Conservation (phyloP, 2,113 vertebrate species). For the Spea bombifrons region DNA sequence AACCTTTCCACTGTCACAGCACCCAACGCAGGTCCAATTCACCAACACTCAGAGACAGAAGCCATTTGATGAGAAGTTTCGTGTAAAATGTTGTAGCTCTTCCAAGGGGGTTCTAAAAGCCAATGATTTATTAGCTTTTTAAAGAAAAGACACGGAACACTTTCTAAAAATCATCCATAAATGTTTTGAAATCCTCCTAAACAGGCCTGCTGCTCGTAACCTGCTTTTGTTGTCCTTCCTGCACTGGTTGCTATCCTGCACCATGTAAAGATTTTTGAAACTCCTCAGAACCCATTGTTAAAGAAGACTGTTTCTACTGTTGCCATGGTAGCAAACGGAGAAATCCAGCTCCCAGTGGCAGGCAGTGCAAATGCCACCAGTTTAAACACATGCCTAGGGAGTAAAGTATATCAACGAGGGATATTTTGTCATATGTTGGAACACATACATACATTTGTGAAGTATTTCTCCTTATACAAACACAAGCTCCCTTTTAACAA, state of each 20-base stretch:
- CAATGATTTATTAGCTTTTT: not conserved
- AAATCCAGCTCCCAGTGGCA: constrained; percentile 47
- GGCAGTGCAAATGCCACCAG: constrained; percentile 31
- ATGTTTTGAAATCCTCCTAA: not conserved
- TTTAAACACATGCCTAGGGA: not conserved
- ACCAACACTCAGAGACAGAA: not conserved
- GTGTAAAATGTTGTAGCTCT: not conserved
- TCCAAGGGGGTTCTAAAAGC: not conserved
- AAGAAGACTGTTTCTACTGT: constrained; percentile 58
- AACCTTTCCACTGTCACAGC: not conserved
- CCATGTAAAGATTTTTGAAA: constrained; percentile 33
- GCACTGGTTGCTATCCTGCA: constrained; percentile 53
- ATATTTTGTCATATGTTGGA: not conserved
- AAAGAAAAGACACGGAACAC: not conserved
- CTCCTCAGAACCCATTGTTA: constrained; percentile 42
- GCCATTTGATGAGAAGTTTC: not conserved
- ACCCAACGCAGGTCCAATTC: not conserved
- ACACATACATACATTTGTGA: no score
- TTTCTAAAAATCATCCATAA: not conserved
- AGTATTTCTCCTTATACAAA: no score
- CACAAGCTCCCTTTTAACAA: no score
- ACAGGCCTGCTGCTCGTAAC: not conserved
- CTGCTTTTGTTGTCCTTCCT: constrained; percentile 45
- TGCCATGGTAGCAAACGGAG: constrained; percentile 55
- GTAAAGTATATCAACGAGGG: not conserved